Base-by-base conservation (phyloP, 2,113 vertebrate genomes). In the Urocitellus parryii region DNA sequence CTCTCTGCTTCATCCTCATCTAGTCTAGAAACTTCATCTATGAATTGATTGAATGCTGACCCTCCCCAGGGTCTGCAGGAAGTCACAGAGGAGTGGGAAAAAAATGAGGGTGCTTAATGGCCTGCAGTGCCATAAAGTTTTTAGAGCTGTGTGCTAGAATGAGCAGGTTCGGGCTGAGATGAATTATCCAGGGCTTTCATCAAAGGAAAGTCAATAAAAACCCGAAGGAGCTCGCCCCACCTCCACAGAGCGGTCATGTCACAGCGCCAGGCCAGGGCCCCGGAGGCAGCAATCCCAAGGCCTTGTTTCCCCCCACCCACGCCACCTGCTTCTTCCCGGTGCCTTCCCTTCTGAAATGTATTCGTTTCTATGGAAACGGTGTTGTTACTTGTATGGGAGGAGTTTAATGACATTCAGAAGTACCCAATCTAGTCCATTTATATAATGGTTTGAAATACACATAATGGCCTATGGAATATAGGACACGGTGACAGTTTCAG, bases 331-430 rank as follows among this genome's bases (percentile, higher is more conserved):
- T 72, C 84, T 84, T 93, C 87, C 76, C 72, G 39, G 0, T 6
- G 73, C 80, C 76, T 96, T 85, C 63, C 86, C 77, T 88, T 68
- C 95, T 85, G 70, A 90, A 90, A 85, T 79, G 90, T 82, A 70
- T 88, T 94, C 1, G 96, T 98, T 97, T 97, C 98, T 83, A 97
- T 98, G 97, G 98, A 76, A 97, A 98, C 98, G 1, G 51, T 95
- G 94, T 97, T 97, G 97, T 92, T 96, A 91, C 97, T 79, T 96
- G 92, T 94, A 88, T 91, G 88, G 97, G 97, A 97, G 97, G 97
- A 97, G 97, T 97, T 97, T 98, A 97, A 97, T 97, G 97, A 96
- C 98, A 97, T 97, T 97, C 97, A 97, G 88, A 97, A 96, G 96
- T 93, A 96, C 93, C 95, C 96, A 94, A 97, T 97, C 97, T 97